phyloP scores from a whole-genome alignment of 1,140 invertebrate species.

The Xylocopa sonorina region DNA sequence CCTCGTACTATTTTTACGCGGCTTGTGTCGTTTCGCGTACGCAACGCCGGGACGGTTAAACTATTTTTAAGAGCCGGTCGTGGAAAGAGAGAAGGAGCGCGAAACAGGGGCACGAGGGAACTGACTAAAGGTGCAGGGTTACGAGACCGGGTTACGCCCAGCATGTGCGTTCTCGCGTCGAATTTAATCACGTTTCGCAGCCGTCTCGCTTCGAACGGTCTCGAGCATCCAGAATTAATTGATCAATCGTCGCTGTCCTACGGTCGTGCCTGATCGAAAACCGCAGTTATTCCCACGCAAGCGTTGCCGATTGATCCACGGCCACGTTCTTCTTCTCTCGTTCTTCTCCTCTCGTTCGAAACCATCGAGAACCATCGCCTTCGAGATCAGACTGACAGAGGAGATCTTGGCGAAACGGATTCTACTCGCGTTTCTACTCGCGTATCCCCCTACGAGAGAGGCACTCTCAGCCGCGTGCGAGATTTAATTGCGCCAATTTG shows the following conservation, averaged over 20 bases:
- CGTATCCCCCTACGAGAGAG: not conserved
- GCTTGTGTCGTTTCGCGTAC: constrained; percentile 31
- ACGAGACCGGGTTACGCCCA: constrained; percentile 27
- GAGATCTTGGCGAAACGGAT: too few relatives aligned
- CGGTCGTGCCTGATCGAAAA: not conserved
- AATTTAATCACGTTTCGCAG: not conserved
- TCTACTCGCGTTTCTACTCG: too few relatives aligned
- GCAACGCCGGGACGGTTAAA: constrained; percentile 38
- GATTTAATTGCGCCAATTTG: constrained; percentile 21
- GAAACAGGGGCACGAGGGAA: not conserved
- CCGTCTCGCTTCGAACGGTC: not conserved
- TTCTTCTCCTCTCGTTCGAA: too few relatives aligned
- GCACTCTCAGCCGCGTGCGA: not conserved
- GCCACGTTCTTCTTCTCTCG: too few relatives aligned
- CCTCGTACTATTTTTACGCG: constrained; percentile 59
- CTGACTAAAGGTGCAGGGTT: not conserved
- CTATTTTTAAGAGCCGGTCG: constrained; percentile 57
- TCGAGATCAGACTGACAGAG: too few relatives aligned
- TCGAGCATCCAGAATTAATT: constrained; percentile 12
- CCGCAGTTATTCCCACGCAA: not conserved
- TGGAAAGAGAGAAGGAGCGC: not conserved
- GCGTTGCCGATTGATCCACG: not conserved
- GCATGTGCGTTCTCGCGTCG: not conserved
- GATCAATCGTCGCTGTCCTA: not conserved
- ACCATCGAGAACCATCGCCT: too few relatives aligned